Evolutionary conservation across 2,888 invertebrate genomes (phyloP).

Genomic region (Lasius fuliginosus): DNA sequence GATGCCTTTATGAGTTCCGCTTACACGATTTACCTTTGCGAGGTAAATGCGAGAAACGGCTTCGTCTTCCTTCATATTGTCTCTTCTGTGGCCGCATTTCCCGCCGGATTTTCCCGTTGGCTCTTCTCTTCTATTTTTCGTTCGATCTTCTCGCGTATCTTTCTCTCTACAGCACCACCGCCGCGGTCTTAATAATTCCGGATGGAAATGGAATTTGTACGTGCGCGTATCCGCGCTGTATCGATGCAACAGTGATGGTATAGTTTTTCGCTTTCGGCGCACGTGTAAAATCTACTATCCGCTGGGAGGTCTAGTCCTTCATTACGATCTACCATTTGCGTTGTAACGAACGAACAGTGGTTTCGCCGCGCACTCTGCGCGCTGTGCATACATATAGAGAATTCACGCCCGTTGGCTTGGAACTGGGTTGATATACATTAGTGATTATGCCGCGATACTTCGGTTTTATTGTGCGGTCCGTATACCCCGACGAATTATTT

Average conservation of each 20-base stretch:
- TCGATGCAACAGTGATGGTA: constrained; percentile 45
- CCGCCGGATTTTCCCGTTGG: constrained; percentile 22
- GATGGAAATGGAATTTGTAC: constrained; percentile 49
- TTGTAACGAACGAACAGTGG: constrained; percentile 40
- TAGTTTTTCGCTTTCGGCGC: constrained; percentile 51
- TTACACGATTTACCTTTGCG: constrained; percentile 55
- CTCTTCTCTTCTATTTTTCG: constrained; percentile 6
- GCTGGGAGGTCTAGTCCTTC: constrained; percentile 28
- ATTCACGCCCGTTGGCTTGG: constrained; percentile 46
- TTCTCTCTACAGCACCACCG: constrained; percentile 1
- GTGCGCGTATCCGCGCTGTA: constrained; percentile 3
- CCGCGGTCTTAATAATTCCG: constrained; percentile 51
- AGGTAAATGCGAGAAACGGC: constrained; percentile 55
- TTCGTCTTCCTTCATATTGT: constrained; percentile 46
- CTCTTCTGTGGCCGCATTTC: constrained; percentile 13
- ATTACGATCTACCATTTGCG: constrained; percentile 43
- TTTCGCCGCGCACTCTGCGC: constrained; percentile 14
- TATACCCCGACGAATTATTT: constrained; percentile 55
- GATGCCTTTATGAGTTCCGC: constrained; percentile 67
- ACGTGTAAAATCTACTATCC: constrained; percentile 50
- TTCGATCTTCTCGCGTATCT: constrained; percentile 32
- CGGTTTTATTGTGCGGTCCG: constrained; percentile 53
- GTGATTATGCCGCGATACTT: constrained; percentile 62
- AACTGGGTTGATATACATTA: constrained; percentile 58
- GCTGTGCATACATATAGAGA: constrained; percentile 40